Conservation (phyloP, 2,113 vertebrate species). For the Coracopsis vasa region DNA sequence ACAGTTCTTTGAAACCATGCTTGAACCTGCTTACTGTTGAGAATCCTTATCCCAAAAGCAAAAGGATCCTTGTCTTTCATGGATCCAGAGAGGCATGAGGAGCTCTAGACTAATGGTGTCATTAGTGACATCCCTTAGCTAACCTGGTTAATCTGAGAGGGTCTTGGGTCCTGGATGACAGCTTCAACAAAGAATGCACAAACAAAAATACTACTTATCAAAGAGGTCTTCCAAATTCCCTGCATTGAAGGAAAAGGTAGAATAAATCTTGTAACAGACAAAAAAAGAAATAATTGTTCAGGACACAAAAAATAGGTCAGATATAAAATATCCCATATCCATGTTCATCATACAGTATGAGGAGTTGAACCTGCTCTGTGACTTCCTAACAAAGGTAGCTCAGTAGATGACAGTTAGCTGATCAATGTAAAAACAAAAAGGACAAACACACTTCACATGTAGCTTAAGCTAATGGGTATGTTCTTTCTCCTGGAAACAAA, state of each 20-base stretch:
- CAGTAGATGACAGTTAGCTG: neutral
- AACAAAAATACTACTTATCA: neutral
- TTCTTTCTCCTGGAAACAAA: neutral
- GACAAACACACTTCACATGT: neutral
- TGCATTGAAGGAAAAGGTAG: neutral
- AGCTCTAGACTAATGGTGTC: neutral
- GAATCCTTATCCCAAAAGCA: neutral
- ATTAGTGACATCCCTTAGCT: fast-evolving
- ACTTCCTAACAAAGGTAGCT: neutral
- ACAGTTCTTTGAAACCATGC: neutral
- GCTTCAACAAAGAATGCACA: neutral
- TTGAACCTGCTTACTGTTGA: neutral
- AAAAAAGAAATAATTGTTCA: neutral
- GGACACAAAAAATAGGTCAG: neutral
- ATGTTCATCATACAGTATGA: neutral
- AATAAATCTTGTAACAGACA: neutral
- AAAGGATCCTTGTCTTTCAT: fast-evolving
- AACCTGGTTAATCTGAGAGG: neutral
- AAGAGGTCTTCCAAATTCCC: neutral
- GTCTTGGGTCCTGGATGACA: fast-evolving
- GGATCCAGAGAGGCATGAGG: neutral
- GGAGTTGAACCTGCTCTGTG: neutral
- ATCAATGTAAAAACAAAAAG: neutral
- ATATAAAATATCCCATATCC: neutral
- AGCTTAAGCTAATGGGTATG: neutral